These are phyloP conservation scores for Campylomormyrus tamandua DNA, from an alignment of 2,113 vertebrate species.

Conservation along the genomic window DNA sequence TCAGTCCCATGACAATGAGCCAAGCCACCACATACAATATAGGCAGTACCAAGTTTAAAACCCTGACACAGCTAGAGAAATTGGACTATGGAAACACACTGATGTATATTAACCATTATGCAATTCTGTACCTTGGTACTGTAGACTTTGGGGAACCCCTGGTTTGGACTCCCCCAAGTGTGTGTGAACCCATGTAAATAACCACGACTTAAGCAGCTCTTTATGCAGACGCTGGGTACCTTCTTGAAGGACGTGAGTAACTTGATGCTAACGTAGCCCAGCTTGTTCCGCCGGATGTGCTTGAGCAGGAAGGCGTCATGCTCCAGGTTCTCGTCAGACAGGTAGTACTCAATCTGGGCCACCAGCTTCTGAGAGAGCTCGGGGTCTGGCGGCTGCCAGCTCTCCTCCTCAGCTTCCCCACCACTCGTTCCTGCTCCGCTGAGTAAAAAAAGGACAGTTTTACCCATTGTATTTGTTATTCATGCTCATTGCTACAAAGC, in stretches of 20 bases:
- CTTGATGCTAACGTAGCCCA: constrained; percentile 74
- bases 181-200: background rate
- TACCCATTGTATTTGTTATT: background rate
- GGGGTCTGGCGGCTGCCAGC: constrained; percentile 82
- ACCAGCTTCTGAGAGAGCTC: constrained; percentile 66
- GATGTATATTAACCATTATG: background rate
- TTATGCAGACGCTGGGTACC: constrained; percentile 39
- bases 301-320: constrained; percentile 76
- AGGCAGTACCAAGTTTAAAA: background rate
- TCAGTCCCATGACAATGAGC: background rate
- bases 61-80: background rate
- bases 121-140: background rate
- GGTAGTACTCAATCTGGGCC: constrained; percentile 71
- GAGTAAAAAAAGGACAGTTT: constrained; percentile 25
- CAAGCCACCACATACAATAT: background rate
- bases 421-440: constrained; percentile 71
- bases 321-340: constrained; percentile 74
- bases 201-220: background rate
- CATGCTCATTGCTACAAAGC: background rate
- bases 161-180: background rate
- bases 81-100: background rate
- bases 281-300: constrained; percentile 70
- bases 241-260: constrained; percentile 78
- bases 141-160: background rate
- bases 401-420: constrained; percentile 77